Conservation (phyloP, 2,113 vertebrate species). For the Perca schrenkii region DNA sequence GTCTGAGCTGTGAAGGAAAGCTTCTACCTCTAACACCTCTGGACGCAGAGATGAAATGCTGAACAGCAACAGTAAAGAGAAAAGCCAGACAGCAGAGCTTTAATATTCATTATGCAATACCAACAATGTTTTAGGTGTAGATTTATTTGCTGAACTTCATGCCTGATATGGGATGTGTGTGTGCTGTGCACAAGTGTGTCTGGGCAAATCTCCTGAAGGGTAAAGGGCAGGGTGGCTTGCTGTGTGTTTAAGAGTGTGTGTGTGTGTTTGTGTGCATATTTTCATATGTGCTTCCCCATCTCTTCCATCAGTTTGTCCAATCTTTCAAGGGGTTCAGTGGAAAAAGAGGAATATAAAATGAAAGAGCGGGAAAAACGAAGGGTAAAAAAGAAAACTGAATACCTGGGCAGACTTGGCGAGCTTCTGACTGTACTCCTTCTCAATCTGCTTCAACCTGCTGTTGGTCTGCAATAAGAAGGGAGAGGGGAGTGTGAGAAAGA, state of each 20-base stretch:
- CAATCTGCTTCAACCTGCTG: slow-evolving; percentile 90
- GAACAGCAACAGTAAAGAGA: not conserved
- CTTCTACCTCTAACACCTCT: slow-evolving; percentile 7
- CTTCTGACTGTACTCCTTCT: slow-evolving; percentile 90
- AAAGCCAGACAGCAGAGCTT: not conserved
- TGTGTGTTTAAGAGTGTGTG: not conserved
- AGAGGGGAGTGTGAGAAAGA: slow-evolving; percentile 64
- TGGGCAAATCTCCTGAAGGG: slow-evolving; percentile 13
- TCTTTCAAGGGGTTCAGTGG: slow-evolving; percentile 39
- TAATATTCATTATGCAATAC: slow-evolving; percentile 8
- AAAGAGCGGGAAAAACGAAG: slow-evolving; percentile 21
- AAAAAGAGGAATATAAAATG: slow-evolving; percentile 52
- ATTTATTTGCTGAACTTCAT: slow-evolving; percentile 25
- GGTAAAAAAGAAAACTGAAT: slow-evolving; percentile 76
- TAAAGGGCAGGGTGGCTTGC: slow-evolving; percentile 24
- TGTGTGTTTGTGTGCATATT: slow-evolving; percentile 6
- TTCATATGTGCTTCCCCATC: slow-evolving; percentile 26
- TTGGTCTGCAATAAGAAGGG: slow-evolving; percentile 86
- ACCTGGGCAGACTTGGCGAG: slow-evolving; percentile 92
- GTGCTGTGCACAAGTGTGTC: not conserved
- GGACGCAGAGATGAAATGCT: not conserved
- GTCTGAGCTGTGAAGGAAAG: not conserved
- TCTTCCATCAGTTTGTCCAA: slow-evolving; percentile 43
- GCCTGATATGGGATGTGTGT: slow-evolving; percentile 12
- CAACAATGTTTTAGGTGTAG: slow-evolving; percentile 21